Conservation (phyloP, 2,888 invertebrate species). For the Hymenopus coronatus region DNA sequence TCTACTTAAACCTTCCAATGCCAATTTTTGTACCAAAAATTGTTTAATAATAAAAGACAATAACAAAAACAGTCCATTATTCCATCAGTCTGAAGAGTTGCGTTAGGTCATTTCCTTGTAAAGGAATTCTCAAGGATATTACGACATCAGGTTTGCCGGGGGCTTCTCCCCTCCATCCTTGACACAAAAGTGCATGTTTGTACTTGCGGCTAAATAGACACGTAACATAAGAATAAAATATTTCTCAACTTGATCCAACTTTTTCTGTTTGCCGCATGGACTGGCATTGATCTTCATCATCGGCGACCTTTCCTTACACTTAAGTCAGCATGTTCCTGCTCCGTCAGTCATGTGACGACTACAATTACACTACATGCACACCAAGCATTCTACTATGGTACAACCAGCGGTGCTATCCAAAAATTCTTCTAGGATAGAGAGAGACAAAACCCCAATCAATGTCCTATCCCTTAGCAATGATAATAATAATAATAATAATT, state of each 20-base stretch:
- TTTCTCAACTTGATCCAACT: conserved; percentile 16
- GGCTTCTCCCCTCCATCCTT: background rate
- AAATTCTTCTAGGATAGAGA: background rate
- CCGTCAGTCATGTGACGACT: background rate
- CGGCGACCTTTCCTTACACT: too few relatives aligned
- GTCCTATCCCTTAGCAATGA: background rate
- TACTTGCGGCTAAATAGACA: conserved; percentile 20
- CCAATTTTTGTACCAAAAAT: conserved; percentile 24
- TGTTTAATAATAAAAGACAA: conserved; percentile 15
- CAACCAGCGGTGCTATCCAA: too few relatives aligned
- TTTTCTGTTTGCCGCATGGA: background rate
- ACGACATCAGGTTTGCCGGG: too few relatives aligned
- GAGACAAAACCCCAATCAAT: background rate
- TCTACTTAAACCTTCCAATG: background rate
- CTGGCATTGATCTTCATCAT: too few relatives aligned
- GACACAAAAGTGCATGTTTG: background rate
- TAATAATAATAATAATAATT: conserved; percentile 5
- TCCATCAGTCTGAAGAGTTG: conserved; percentile 17
- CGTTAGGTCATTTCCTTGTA: background rate
- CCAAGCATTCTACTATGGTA: background rate
- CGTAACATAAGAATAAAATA: conserved; percentile 7
- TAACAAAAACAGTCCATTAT: conserved; percentile 17
- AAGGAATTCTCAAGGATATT: background rate
- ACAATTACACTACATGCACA: background rate
- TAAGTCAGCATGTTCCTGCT: too few relatives aligned